Percentiles rank a stretch among this genome's conserved stretches.
Conservation (phyloP, 2,113 vertebrate species). For the Labeo catla region DNA sequence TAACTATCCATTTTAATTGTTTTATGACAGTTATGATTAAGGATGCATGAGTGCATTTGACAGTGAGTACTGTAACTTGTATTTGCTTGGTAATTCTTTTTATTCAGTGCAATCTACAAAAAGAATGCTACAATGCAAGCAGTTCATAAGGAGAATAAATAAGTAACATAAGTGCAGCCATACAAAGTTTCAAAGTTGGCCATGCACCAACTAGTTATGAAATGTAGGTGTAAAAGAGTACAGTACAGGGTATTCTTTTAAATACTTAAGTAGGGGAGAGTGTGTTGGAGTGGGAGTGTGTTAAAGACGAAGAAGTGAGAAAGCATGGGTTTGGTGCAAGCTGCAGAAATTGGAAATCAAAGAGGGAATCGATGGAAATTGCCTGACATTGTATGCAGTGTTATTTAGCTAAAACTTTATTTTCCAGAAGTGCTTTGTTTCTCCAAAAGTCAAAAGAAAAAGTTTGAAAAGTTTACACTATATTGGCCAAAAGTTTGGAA, state of each 20-base stretch:
- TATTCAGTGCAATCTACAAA: background rate
- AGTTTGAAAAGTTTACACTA: too few relatives aligned
- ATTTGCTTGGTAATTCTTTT: background rate
- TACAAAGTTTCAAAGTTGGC: background rate
- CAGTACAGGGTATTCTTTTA: background rate
- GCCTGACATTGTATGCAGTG: background rate
- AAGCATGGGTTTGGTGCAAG: background rate
- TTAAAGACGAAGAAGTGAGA: background rate
- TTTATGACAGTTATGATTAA: background rate
- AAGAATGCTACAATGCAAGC: background rate
- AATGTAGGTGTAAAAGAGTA: background rate
- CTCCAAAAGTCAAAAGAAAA: too few relatives aligned
- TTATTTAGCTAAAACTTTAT: background rate
- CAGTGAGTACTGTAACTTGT: background rate
- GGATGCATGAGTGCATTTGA: background rate
- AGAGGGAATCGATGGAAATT: background rate
- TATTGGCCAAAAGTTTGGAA: too few relatives aligned
- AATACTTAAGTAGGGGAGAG: background rate
- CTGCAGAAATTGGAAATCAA: background rate
- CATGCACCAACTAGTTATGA: background rate
- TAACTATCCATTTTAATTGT: background rate
- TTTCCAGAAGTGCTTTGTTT: background rate
- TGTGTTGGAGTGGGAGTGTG: background rate
- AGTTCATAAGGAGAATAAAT: background rate
- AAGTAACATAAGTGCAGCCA: background rate